phyloP scores from a whole-genome alignment of 2,113 vertebrate species.

The Nyctereutes procyonoides region DNA sequence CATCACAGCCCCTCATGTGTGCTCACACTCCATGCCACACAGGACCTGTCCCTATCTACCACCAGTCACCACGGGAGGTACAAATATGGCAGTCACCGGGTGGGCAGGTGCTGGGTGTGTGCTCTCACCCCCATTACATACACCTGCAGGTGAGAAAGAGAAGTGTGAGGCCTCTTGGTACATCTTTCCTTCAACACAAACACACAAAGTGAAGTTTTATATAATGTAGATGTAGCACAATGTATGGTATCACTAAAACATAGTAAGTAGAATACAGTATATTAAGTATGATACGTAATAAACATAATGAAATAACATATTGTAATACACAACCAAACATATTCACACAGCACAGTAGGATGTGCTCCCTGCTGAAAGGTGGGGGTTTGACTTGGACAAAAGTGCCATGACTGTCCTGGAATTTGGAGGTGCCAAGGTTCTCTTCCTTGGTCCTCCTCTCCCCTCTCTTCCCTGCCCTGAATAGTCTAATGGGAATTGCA shows the following conservation, averaged over 20 bases:
- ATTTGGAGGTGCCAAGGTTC: background rate
- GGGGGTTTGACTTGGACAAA: background rate
- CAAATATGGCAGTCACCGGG: background rate
- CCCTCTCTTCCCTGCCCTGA: background rate
- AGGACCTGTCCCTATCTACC: background rate
- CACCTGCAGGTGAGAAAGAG: background rate
- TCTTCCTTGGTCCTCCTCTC: background rate
- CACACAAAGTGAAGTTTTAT: background rate
- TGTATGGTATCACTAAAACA: background rate
- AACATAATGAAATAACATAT: background rate
- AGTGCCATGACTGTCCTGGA: background rate
- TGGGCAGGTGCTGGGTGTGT: background rate
- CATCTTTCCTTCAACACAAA: background rate
- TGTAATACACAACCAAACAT: rapidly evolving
- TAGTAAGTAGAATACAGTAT: background rate
- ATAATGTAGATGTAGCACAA: rapidly evolving
- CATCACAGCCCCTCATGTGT: background rate
- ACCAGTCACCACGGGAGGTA: background rate
- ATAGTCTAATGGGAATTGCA: rapidly evolving
- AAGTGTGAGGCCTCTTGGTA: rapidly evolving
- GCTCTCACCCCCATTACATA: too few species aligned
- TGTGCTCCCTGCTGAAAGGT: rapidly evolving
- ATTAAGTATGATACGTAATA: rapidly evolving
- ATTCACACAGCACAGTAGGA: background rate
- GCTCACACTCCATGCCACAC: background rate